Evolutionary conservation across 1,140 invertebrate genomes (phyloP), one percentile per base, ranked within the genome.

Genomic region (Tetramorium simillimum): DNA sequence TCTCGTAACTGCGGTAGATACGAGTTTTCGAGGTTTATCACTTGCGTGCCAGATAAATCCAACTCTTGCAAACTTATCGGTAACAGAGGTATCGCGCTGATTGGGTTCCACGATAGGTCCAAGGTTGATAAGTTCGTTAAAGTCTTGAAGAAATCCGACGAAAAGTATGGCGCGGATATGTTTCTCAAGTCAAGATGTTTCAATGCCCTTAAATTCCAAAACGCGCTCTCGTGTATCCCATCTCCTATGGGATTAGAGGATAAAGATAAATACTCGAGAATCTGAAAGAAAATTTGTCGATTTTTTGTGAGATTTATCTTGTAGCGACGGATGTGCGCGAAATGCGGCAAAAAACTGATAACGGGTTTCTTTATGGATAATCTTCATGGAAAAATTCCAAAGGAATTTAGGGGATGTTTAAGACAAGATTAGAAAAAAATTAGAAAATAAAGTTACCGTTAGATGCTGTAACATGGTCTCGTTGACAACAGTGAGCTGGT

Each of bases 401-500:
- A 88, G 63, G 88, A 24, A 9, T 43, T 63, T 33, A 33, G 0
- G 33, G 3, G 33, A 33, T 3, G 12, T 75, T 92, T 62, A 43
- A 5, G 5, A 40, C 9, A 40, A 1, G 18, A 37, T 43, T 43
- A 21, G 0, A 6, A 67, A 67, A 33, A 33, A 33, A 33, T 33
- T 33, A 33, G 3, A 33, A 33, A 33, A 0, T 67, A 46, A 21
- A 37, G 3, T 86, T 93, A 95, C 95, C 93, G 91, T 93, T 88
- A 95, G 93, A 65, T 95, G 92, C 75, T 94, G 92, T 16, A 95
- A 37, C 94, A 95, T 95, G 0, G 94, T 94, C 58, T 95, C 94
- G 37, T 95, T 95, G 4, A 95, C 88, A 3, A 94, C 82, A 4
- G 88, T 89, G 43, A 95, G 87, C 89, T 87, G 89, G 69, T 95